phyloP scores from a whole-genome alignment of 2,888 invertebrate genomes.

The Brenthis daphne region DNA sequence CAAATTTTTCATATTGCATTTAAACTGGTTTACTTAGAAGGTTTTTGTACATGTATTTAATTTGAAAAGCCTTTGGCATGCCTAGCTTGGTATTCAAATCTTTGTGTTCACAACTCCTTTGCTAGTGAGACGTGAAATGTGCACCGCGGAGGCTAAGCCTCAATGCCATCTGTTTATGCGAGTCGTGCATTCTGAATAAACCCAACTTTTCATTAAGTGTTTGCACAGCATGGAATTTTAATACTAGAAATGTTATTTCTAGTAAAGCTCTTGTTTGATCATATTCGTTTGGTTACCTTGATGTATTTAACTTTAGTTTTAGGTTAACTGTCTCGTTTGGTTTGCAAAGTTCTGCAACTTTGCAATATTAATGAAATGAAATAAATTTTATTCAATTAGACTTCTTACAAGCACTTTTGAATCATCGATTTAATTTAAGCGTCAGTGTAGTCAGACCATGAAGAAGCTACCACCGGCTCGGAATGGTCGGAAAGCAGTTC shows the following conservation, averaged over 20 bases:
- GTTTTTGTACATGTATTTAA: neutral
- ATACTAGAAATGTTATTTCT: neutral
- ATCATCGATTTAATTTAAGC: no score
- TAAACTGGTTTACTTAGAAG: neutral
- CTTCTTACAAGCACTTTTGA: no score
- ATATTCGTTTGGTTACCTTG: no score
- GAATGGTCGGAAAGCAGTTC: no score
- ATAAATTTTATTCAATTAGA: no score
- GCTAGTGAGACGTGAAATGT: slow-evolving; percentile 11
- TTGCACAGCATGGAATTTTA: slow-evolving; percentile 4
- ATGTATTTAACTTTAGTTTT: no score
- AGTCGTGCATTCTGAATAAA: slow-evolving; percentile 7
- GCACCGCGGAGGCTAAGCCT: neutral
- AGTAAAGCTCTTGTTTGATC: no score
- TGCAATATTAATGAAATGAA: no score
- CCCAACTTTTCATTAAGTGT: slow-evolving; percentile 9
- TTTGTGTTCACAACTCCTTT: neutral
- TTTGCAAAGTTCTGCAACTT: no score
- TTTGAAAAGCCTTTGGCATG: neutral
- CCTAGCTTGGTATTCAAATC: neutral
- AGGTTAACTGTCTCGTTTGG: no score
- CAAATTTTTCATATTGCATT: neutral
- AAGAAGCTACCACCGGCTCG: no score
- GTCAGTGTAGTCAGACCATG: no score
- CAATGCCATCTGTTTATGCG: neutral